phyloP scores from a whole-genome alignment of 2,797 vertebrate species.

The Pangasius djambal region DNA sequence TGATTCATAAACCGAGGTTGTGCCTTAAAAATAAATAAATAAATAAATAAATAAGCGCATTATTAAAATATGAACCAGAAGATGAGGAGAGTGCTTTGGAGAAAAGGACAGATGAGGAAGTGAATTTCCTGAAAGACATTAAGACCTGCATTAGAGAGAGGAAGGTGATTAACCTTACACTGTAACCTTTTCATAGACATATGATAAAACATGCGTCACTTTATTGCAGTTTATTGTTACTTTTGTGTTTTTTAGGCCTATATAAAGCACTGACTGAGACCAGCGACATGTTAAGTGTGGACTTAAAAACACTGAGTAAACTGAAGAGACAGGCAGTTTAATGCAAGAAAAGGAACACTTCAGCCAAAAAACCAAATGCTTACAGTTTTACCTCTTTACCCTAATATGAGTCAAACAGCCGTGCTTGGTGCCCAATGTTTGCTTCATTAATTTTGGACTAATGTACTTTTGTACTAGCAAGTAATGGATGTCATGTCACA shows the following conservation, averaged over 20 bases:
- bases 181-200: background rate
- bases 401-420: background rate
- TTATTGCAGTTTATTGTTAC: background rate
- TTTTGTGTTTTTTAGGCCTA: background rate
- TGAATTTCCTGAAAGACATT: conserved; percentile 6
- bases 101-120: background rate
- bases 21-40: background rate
- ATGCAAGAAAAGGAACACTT: background rate
- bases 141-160: background rate
- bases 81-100: background rate
- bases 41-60: too few relatives aligned
- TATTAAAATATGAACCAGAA: background rate
- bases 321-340: background rate
- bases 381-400: background rate
- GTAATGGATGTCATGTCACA: background rate
- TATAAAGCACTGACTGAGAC: background rate
- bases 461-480: background rate
- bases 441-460: background rate
- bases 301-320: background rate
- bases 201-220: background rate
- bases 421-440: background rate
- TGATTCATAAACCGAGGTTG: conserved; percentile 25
- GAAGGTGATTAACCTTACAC: background rate
- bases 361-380: background rate
- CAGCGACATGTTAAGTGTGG: background rate